A percentile compares a stretch with the other conserved stretches of the same genome.
These are phyloP conservation scores for Megaleporinus macrocephalus DNA, from an alignment of 2,113 vertebrate genomes.

Conservation along the genomic window DNA sequence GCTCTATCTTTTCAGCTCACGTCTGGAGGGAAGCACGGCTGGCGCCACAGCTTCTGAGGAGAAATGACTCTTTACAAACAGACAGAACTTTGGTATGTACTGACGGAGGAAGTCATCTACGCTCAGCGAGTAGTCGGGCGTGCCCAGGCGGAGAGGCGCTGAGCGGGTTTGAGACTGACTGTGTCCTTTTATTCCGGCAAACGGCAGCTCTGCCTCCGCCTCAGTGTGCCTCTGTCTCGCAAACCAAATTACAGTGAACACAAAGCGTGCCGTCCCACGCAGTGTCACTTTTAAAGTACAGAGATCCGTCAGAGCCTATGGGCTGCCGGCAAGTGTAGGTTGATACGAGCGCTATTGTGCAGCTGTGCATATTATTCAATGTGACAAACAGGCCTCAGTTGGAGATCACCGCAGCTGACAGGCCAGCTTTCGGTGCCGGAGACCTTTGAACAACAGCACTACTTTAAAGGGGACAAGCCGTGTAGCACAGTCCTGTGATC, in stretches of 20 bases:
- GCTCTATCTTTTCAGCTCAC: neutral
- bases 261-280: neutral
- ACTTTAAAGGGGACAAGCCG: neutral
- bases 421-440: neutral
- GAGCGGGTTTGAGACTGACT: neutral
- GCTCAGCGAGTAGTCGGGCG: neutral
- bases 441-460: neutral
- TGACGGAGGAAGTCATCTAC: neutral
- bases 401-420: neutral
- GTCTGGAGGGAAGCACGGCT: neutral
- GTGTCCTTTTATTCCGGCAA: neutral
- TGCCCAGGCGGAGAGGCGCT: neutral
- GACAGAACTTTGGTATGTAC: neutral
- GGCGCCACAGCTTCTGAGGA: neutral
- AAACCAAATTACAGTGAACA: neutral
- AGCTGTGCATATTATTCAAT: neutral
- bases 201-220: neutral
- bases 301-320: neutral
- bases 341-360: neutral
- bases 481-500: neutral
- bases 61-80: neutral
- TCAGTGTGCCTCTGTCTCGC: neutral
- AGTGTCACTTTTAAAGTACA: neutral
- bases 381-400: neutral
- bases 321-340: neutral